These are phyloP conservation scores for Theonella swinhoei DNA, from an alignment of 37 sponge, comb jelly and placozoan genomes.

Conservation along the genomic window DNA sequence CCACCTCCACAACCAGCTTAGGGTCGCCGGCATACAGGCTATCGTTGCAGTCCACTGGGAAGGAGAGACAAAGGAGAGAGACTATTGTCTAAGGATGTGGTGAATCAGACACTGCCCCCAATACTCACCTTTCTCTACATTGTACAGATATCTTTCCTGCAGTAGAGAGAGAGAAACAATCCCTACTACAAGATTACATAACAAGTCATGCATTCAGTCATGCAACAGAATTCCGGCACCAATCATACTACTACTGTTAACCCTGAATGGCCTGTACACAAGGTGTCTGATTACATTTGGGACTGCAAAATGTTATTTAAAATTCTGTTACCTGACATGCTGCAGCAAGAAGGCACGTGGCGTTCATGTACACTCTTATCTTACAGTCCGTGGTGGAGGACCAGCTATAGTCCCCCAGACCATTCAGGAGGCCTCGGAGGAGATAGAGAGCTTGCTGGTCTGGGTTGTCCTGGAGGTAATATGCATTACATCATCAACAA, in stretches of 20 bases:
- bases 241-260: too few species aligned
- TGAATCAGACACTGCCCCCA: background rate
- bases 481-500: background rate
- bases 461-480: conserved; percentile 79
- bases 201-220: too few species aligned
- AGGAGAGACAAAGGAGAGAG: background rate
- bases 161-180: background rate
- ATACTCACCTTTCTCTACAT: conserved; percentile 41
- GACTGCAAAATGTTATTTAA: too few species aligned
- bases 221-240: too few species aligned
- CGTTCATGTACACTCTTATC: conserved; percentile 65
- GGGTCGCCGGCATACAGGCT: conserved; percentile 89
- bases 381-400: conserved; percentile 44
- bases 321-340: conserved; percentile 80
- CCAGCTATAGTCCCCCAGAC: conserved; percentile 81
- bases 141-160: conserved; percentile 56
- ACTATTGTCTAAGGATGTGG: too few species aligned
- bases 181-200: too few species aligned
- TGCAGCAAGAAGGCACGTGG: conserved; percentile 64
- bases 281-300: too few species aligned
- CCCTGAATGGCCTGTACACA: too few species aligned
- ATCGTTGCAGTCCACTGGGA: conserved; percentile 90
- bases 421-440: conserved; percentile 79
- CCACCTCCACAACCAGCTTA: conserved; percentile 79
- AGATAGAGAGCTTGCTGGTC: conserved; percentile 79